A percentile compares a stretch with the other conserved stretches of the same genome.
Conservation (phyloP, 2,797 vertebrate genomes). For the Leuciscus waleckii region DNA sequence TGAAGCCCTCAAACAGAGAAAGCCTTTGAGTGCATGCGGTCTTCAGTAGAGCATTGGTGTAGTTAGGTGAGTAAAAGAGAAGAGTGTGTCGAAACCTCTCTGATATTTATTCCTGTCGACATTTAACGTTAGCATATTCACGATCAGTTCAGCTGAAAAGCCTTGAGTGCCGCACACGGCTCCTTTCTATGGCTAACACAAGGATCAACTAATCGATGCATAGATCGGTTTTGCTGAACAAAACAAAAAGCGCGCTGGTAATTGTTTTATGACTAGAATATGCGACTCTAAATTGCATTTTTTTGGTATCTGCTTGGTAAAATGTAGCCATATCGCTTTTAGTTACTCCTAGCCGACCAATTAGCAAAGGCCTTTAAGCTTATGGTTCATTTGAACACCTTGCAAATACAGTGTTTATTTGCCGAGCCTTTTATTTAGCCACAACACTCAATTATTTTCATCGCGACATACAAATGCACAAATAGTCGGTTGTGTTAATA, state of each 20-base stretch:
- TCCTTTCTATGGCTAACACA: neutral
- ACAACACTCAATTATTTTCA: neutral
- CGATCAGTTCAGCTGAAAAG: neutral
- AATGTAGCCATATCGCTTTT: neutral
- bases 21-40: neutral
- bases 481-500: neutral
- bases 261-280: too few species aligned
- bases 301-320: neutral
- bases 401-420: neutral
- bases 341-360: neutral
- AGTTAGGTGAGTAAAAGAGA: conserved; percentile 42
- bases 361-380: conserved; percentile 22
- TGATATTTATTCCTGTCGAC: neutral
- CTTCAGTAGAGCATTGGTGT: neutral
- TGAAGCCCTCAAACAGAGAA: neutral
- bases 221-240: neutral
- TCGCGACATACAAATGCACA: neutral
- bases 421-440: neutral
- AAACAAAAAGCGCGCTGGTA: neutral
- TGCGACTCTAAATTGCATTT: neutral
- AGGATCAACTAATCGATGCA: neutral
- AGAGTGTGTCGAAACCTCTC: neutral
- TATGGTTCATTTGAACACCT: neutral
- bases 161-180: neutral
- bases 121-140: neutral